A percentile compares a stretch with the other conserved stretches of the same genome.
phyloP scores from a whole-genome alignment of 2,888 invertebrate species.

The Iselma pallidipennis region DNA sequence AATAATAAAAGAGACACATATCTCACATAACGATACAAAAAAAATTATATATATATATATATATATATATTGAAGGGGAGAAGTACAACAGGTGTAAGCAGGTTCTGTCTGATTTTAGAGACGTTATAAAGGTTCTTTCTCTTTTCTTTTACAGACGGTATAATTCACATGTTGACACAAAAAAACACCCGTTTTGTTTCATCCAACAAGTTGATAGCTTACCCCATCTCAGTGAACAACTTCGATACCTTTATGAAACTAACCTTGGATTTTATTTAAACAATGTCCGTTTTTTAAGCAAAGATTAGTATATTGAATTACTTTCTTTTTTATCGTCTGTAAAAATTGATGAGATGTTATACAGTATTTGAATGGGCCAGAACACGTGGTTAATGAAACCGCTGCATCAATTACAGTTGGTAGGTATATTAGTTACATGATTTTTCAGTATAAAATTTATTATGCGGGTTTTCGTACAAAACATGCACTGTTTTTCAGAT shows the following conservation, averaged over 20 bases:
- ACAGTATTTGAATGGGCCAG: constrained; percentile 18
- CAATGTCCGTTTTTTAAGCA: constrained; percentile 11
- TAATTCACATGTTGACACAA: constrained; percentile 51
- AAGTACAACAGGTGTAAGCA: constrained; percentile 51
- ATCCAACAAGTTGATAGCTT: constrained; percentile 43
- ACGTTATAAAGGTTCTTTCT: constrained; percentile 37
- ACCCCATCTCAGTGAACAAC: constrained; percentile 25
- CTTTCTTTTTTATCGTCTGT: constrained; percentile 19
- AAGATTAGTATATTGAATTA: constrained; percentile 22
- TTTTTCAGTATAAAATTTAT: not conserved
- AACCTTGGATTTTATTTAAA: constrained; percentile 6
- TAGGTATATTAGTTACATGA: not conserved
- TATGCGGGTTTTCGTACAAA: not conserved
- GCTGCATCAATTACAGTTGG: not conserved
- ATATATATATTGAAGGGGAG: constrained; percentile 28
- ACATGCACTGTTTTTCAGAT: not conserved
- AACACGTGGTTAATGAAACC: constrained; percentile 20
- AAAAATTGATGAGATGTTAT: constrained; percentile 24
- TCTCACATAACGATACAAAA: not conserved
- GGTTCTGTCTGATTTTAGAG: constrained; percentile 25
- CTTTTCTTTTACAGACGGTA: constrained; percentile 46
- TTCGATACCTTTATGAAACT: constrained; percentile 8
- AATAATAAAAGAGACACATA: not conserved
- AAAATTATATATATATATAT: not conserved
- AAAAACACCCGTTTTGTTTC: constrained; percentile 39